phyloP scores from a whole-genome alignment of 1,140 invertebrate species.

The Harlomillsia oculata region DNA sequence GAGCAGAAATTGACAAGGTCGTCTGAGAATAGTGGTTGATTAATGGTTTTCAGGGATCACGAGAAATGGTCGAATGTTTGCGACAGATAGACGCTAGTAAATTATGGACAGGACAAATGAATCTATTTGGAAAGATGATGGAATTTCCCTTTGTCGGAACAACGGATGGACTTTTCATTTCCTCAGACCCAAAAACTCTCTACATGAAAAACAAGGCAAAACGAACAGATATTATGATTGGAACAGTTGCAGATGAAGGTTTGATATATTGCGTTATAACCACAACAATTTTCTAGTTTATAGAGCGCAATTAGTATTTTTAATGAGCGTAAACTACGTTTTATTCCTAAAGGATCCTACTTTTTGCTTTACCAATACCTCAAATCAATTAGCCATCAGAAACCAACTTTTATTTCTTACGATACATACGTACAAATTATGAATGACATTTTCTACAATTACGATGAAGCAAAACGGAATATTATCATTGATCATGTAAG shows the following conservation, averaged over 20 bases:
- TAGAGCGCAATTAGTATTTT: too few relatives aligned
- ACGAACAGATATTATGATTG: conserved; percentile 72
- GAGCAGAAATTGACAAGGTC: too few relatives aligned
- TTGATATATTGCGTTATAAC: background rate
- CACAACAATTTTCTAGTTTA: background rate
- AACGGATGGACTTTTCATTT: conserved; percentile 70
- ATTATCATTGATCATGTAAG: conserved; percentile 80
- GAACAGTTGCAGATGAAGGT: conserved; percentile 79
- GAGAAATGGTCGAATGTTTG: conserved; percentile 70
- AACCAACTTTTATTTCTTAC: conserved; percentile 62
- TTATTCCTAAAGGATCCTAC: conserved; percentile 60
- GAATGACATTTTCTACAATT: conserved; percentile 76
- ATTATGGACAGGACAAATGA: conserved; percentile 76
- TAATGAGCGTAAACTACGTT: too few relatives aligned
- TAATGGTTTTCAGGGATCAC: too few relatives aligned
- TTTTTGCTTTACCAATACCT: conserved; percentile 82
- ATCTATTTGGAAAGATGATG: conserved; percentile 67
- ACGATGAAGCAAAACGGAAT: conserved; percentile 68
- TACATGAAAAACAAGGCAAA: conserved; percentile 59
- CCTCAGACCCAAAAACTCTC: conserved; percentile 65
- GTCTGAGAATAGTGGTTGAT: too few relatives aligned
- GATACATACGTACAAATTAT: conserved; percentile 76
- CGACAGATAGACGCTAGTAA: conserved; percentile 68
- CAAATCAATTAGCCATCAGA: conserved; percentile 76
- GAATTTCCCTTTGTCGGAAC: conserved; percentile 77